Percentiles rank a stretch among this genome's conserved stretches.
These are phyloP conservation scores for Cygnus atratus DNA, from an alignment of 2,113 vertebrate genomes.

Conservation along the genomic window DNA sequence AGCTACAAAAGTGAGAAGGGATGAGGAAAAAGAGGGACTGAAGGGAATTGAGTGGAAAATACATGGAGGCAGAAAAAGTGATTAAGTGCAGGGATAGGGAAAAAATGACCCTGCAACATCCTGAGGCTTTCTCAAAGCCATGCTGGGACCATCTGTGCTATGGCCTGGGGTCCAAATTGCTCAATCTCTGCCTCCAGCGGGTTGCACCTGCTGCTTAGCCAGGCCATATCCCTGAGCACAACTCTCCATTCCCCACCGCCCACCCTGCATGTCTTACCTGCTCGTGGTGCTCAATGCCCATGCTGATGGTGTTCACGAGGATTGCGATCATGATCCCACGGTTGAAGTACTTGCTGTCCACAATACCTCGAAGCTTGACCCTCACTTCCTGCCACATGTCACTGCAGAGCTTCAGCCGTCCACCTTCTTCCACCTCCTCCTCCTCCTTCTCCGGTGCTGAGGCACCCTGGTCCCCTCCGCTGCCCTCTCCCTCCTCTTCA, in stretches of 20 bases:
- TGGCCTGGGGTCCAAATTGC: not conserved
- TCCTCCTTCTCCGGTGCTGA: constrained; percentile 58
- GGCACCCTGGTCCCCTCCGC: constrained; percentile 46
- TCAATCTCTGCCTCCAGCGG: not conserved
- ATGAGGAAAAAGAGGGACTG: not conserved
- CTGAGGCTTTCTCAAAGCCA: constrained; percentile 1
- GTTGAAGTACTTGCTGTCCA: constrained; percentile 98
- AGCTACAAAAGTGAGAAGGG: not conserved
- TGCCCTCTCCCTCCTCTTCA: constrained; percentile 6
- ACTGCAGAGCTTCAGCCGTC: constrained; percentile 61
- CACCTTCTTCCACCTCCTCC: constrained; percentile 24
- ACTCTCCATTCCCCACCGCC: rapidly evolving
- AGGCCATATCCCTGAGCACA: not conserved
- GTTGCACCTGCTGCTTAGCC: not conserved
- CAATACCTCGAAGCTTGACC: constrained; percentile 89
- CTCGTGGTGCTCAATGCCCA: constrained; percentile 96
- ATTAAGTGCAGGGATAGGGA: not conserved
- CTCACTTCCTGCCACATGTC: constrained; percentile 78
- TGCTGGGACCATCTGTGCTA: constrained; percentile 7
- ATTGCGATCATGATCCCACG: constrained; percentile 98
- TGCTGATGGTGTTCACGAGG: constrained; percentile 96
- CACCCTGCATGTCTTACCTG: constrained; percentile 79
- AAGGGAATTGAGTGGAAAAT: not conserved
- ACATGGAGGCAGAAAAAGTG: not conserved
- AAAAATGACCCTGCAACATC: not conserved